phyloP scores from a whole-genome alignment of 2,797 vertebrate species.

The Semaprochilodus insignis region DNA sequence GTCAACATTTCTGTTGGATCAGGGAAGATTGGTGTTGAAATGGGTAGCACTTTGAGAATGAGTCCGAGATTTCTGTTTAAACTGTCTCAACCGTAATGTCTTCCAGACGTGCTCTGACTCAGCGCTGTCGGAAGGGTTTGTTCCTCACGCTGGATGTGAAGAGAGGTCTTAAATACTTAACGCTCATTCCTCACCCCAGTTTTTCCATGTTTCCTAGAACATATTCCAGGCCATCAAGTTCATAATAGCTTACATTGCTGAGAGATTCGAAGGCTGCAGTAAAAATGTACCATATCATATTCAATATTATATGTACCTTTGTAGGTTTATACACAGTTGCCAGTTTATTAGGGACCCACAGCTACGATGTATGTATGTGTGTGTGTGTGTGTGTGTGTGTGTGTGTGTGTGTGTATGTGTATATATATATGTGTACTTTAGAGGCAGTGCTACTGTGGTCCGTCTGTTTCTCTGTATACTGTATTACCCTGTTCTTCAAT shows the following conservation, averaged over 20 bases:
- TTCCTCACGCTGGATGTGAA: not conserved
- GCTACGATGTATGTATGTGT: too few species aligned
- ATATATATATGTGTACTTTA: too few species aligned
- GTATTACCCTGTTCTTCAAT: too few species aligned
- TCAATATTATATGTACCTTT: not conserved
- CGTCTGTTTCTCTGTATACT: too few species aligned
- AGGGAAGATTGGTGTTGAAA: conserved; percentile 55
- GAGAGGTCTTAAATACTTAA: not conserved
- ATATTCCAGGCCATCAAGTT: not conserved
- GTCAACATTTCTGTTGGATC: conserved; percentile 55
- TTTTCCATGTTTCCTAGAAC: not conserved
- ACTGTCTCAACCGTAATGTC: conserved; percentile 39
- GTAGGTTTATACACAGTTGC: not conserved
- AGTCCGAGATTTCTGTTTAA: conserved; percentile 42
- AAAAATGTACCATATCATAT: not conserved
- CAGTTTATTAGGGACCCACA: too few species aligned
- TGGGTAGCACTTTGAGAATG: conserved; percentile 57
- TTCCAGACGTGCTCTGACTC: conserved; percentile 45
- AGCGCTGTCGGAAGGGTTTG: not conserved
- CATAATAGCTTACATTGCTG: not conserved
- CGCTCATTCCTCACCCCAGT: not conserved
- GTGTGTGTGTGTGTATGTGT: too few species aligned
- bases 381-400: too few species aligned
- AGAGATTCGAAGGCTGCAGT: not conserved
- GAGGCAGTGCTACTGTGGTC: too few species aligned